Base-by-base conservation (phyloP, 1,140 invertebrate genomes). In the Calliphora vicina region DNA sequence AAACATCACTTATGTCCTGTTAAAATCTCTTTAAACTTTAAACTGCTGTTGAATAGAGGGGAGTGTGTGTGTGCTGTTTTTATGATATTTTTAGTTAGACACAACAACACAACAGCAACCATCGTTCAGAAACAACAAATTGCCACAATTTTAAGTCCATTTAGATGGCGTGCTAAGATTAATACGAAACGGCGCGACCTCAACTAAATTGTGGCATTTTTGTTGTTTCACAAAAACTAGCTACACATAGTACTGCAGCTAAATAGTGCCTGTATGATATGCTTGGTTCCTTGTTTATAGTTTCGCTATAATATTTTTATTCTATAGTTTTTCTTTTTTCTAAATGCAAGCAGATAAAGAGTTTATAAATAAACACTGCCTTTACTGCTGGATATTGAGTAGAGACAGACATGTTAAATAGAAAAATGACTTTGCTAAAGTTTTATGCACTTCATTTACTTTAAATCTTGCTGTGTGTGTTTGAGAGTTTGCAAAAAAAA, bases 121-220 rank as follows among this genome's bases (percentile, higher is more conserved):
- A 35, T 74, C 71, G 71, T 73, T 35, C 35, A 35, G 10, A 10
- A 35, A 27, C 71, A 43, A 82, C 83, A 82, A 78, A 84, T 84
- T 82, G 72, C 71, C 8, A 84, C 50, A 71, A 82, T 82, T 82
- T 84, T 23, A 57, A 81, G 71, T 67, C 50, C 27, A 67, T 82
- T 82, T 76, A 84, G 83, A 81, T 82, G 83, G 71, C 83, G 80
- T 83, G 83, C 45, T 20, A 74, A 61, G 80, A 83, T 76, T 74
- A 83, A 83, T 83, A 43, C 23, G n/a, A 27, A 83, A 80, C 78
- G 78, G 78, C 78, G 42, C 76, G 26, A 73, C 61, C 42, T 76
- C 73, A 76, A 76, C 73, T 76, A 76, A 76, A 76, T 20, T 76
- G 73, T 76, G 73, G 73, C 29, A 76, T 67, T 67, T 67, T 67